Conservation (phyloP, 1,140 invertebrate species). For the Lepidurus arcticus region DNA sequence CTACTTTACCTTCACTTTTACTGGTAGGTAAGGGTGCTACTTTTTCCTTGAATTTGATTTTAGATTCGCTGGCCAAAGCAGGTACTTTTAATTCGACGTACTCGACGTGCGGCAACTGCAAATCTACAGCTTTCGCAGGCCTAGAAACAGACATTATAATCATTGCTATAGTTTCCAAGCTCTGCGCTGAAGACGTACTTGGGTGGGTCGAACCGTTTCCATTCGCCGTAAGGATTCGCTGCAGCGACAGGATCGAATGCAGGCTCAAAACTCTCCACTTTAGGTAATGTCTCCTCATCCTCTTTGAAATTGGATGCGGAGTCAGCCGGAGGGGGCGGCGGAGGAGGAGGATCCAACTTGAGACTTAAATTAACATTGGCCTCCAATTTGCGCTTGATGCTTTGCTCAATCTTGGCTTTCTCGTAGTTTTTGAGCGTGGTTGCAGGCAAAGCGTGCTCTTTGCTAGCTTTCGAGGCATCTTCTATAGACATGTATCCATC, state of each 20-base stretch:
- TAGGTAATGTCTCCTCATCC: constrained; percentile 26
- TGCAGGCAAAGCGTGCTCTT: constrained; percentile 36
- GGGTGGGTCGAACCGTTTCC: constrained; percentile 54
- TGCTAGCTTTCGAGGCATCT: constrained; percentile 47
- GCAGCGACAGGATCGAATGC: constrained; percentile 42
- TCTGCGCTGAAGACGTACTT: constrained; percentile 41
- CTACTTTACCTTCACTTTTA: constrained; percentile 19
- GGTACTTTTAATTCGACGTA: constrained; percentile 24
- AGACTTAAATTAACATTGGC: constrained; percentile 28
- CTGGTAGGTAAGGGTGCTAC: constrained; percentile 37
- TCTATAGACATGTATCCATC: constrained; percentile 58
- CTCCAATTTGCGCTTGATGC: constrained; percentile 40
- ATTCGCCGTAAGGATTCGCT: constrained; percentile 57
- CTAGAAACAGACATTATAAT: constrained; percentile 1
- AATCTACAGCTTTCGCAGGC: constrained; percentile 27
- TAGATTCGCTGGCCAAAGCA: constrained; percentile 43
- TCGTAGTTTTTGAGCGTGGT: constrained; percentile 41
- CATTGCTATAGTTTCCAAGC: neutral
- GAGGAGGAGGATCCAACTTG: constrained; percentile 14
- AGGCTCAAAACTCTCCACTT: constrained; percentile 37
- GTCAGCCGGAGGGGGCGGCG: neutral
- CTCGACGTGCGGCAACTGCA: constrained; percentile 32
- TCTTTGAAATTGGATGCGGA: constrained; percentile 27
- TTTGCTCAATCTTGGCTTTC: constrained; percentile 48
- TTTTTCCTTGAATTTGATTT: constrained; percentile 60